phyloP scores from a whole-genome alignment of 2,113 vertebrate genomes.

The Callocephalon fimbriatum region DNA sequence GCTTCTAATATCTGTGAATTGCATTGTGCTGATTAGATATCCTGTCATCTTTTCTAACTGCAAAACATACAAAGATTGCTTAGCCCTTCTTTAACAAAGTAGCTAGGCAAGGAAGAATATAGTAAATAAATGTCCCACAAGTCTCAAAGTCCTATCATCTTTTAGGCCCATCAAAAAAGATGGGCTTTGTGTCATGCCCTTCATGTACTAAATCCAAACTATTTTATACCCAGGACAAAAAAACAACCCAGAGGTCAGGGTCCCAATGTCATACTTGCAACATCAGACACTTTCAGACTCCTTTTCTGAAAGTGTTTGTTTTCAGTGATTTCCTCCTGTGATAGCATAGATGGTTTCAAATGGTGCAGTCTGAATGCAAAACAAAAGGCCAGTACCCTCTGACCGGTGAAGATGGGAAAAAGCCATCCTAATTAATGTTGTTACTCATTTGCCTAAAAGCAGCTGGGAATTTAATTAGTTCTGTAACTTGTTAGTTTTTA shows the following conservation, averaged over 20 bases:
- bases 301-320: not conserved
- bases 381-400: not conserved
- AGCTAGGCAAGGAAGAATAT: not conserved
- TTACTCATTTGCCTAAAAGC: slow-evolving; percentile 14
- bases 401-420: not conserved
- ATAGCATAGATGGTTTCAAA: not conserved
- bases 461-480: slow-evolving; percentile 43
- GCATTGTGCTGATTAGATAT: not conserved
- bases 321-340: not conserved
- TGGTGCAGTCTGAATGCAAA: not conserved
- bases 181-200: not conserved
- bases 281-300: not conserved
- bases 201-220: not conserved
- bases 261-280: not conserved
- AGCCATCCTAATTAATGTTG: slow-evolving; percentile 1
- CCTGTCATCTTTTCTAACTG: not conserved
- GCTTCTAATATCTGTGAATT: not conserved
- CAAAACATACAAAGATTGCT: not conserved
- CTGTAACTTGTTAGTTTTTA: slow-evolving; percentile 45
- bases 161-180: not conserved
- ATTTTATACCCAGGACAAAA: not conserved
- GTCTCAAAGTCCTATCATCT: not conserved
- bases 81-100: not conserved
- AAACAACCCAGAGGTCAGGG: not conserved
- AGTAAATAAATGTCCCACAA: not conserved